Base-by-base conservation (phyloP, 1,140 invertebrate species). In the Pomacea maculata region DNA sequence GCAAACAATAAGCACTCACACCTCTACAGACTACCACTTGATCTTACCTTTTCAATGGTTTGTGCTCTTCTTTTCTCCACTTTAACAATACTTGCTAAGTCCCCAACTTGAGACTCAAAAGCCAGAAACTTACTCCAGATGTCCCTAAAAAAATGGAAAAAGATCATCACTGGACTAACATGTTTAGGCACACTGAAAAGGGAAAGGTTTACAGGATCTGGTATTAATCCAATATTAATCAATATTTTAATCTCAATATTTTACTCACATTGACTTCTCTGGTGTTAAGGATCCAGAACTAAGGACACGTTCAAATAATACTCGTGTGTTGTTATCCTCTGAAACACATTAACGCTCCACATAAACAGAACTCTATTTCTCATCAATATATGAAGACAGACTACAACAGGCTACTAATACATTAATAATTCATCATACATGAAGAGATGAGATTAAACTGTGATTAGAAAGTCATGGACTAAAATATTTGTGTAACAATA, bases 281-380 rank as follows among this genome's bases (percentile, higher is more conserved):
- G 96, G 94, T 83, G 96, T 95, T 34, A 99, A 91, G 85, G 95
- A 96, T n/a, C 96, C 97, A 0, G 97, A 97, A 14, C 97, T 97
- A 21, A 99, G 92, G 52, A 99, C 97, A 79, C 98, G 93, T 91
- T 99, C 98, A 92, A 99, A 99, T 25, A 99, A 92, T 64, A 99
- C 98, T 83, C 98, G 92, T 0, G 98, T 99, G 89, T 99, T 99
- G 91, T 99, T 99, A 90, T 99, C 98, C 94, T 99, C 98, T 97
- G 91, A 68, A 94, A 84, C 57, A 61, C 11, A 61, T 17, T 14
- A 11, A 61, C 1, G 57, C 57, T 61, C 57, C 15, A 17, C 4
- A 14, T 61, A 61, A 61, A 61, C 11, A 14, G 57, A 61, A 61
- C 11, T 17, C 1, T 61, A 2, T 11, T 61, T 11, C 57, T 61